Base-by-base conservation (phyloP, 2,113 vertebrate species). In the Percopsis transmontana region DNA sequence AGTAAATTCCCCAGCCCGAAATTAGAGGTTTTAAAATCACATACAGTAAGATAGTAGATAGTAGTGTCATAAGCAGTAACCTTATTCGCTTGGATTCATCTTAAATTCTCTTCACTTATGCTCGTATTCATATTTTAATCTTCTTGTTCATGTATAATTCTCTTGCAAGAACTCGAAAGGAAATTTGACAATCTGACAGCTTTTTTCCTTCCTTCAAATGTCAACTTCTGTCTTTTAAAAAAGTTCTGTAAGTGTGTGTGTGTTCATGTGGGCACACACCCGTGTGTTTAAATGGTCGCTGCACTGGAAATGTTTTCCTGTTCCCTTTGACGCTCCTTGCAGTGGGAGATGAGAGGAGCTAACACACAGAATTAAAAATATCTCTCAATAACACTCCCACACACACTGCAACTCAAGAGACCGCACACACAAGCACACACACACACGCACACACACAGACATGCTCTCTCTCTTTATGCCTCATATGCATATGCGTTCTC, bases 361-460 rank as follows among this genome's bases (percentile, higher is more conserved):
- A 85, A 90, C 85, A 92, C 70, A 80, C 79, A 85, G 82, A 87
- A 86, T 83, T 86, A 89, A 87, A 90, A 87, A 90, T 90, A 89
- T 86, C 87, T 88, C 84, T 85, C 80, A 89, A 86, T 83, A 87
- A 87, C 81, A 85, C 87, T 75, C 86, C 74, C 79, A 71, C 83
- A 65, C 84, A 74, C 73, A 77, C 73, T 65, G 72, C 40, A 78
- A 76, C 81, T 67, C 72, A 74, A 64, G 81, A 80, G 69, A 50
- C 69, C 68, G 57, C 79, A 67, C 56, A 62, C 77, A 82, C 70
- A 57, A 63, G 74, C 50, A 58, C 53, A 63, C 52, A 69, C 68
- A 66, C 75, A 76, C 64, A 72, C 55, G 65, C 48, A 58, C 68
- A 65, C 68, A 71, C 60, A 44, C 52, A 42, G 47, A 27, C 52